These are phyloP conservation scores for Proctacanthus coquilletti DNA, from an alignment of 1,140 invertebrate species.

Conservation along the genomic window DNA sequence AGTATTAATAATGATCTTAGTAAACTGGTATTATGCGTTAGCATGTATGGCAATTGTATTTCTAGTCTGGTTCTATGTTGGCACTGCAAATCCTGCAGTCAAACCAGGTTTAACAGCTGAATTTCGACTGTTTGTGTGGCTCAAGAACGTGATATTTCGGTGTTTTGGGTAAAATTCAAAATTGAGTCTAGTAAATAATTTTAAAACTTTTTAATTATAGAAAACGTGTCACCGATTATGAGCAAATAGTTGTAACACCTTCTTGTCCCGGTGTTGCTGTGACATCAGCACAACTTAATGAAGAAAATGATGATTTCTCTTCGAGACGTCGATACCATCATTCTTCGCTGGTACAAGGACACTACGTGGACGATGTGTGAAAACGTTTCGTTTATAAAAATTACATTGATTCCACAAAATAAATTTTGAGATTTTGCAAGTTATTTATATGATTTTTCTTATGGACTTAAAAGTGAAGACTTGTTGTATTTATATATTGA, in stretches of 20 bases:
- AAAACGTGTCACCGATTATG: conserved; percentile 61
- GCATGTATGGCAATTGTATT: conserved; percentile 65
- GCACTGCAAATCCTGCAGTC: conserved; percentile 82
- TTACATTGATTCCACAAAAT: too few relatives aligned
- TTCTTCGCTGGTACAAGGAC: conserved; percentile 62
- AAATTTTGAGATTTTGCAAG: too few relatives aligned
- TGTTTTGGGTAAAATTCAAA: conserved; percentile 54
- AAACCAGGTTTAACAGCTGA: conserved; percentile 80
- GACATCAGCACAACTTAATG: conserved; percentile 73
- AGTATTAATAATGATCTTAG: conserved; percentile 78
- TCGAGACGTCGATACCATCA: conserved; percentile 83
- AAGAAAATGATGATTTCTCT: conserved; percentile 90
- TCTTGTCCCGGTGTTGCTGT: conserved; percentile 66
- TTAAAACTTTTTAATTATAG: conserved; percentile 30
- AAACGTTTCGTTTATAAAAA: too few relatives aligned
- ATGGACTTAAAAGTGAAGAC: too few relatives aligned
- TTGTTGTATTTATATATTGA: too few relatives aligned
- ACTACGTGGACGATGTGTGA: conserved; percentile 40
- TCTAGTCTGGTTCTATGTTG: conserved; percentile 84
- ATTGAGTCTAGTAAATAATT: neutral
- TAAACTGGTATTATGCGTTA: conserved; percentile 83
- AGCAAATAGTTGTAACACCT: conserved; percentile 81
- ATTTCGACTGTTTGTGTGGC: conserved; percentile 73
- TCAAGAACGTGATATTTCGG: conserved; percentile 54
- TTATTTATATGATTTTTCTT: too few relatives aligned